phyloP scores from a whole-genome alignment of 2,888 invertebrate species.

The Leptopilina syphax region DNA sequence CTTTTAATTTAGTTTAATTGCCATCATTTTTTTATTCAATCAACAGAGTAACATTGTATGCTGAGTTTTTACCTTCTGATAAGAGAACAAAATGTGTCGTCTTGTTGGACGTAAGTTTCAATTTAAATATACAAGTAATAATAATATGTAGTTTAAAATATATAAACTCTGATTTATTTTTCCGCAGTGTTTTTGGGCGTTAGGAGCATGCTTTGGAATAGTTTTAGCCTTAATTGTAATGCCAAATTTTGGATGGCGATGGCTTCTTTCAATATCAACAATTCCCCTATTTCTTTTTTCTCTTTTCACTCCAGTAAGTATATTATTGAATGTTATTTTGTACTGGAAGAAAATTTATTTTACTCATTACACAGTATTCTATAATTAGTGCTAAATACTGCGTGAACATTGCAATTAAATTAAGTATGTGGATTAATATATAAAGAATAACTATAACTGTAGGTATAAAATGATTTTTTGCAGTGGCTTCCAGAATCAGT shows the following conservation, averaged over 20 bases:
- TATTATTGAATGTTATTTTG: background rate
- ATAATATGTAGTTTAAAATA: background rate
- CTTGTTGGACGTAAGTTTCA: constrained; percentile 90
- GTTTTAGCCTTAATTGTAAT: constrained; percentile 92
- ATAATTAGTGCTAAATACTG: too few relatives aligned
- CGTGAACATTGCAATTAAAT: too few relatives aligned
- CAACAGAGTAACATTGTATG: constrained; percentile 94
- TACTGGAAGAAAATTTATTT: too few relatives aligned
- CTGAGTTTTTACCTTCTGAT: constrained; percentile 95
- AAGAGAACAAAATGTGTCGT: constrained; percentile 97
- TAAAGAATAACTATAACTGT: background rate
- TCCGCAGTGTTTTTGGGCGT: constrained; percentile 93
- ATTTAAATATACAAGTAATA: background rate
- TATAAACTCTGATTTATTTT: constrained; percentile 13
- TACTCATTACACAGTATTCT: too few relatives aligned
- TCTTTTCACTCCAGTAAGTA: constrained; percentile 84
- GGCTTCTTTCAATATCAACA: constrained; percentile 94
- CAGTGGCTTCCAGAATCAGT: constrained; percentile 98
- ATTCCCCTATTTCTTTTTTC: constrained; percentile 92
- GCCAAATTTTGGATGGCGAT: constrained; percentile 94
- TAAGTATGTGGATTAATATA: background rate
- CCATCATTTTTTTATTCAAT: constrained; percentile 44
- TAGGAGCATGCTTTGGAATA: constrained; percentile 96
- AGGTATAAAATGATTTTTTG: constrained; percentile 60
- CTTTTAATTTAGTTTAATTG: constrained; percentile 41